Evolutionary conservation across 2,113 vertebrate species (phyloP).

Genomic region (Platichthys flesus): DNA sequence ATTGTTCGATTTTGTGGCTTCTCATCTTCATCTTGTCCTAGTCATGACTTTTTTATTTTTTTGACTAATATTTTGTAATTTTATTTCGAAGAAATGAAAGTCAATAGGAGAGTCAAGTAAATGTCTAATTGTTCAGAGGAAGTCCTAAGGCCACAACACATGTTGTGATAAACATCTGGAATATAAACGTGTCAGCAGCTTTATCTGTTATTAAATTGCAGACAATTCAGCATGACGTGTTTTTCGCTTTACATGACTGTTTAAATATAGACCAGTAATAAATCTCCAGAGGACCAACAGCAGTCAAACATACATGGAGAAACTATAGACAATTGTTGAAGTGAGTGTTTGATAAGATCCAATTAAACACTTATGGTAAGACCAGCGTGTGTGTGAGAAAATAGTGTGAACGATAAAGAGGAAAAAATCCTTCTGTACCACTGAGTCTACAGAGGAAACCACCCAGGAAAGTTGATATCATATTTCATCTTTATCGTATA

Average conservation of each 20-base stretch:
- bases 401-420: too few species aligned
- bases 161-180: background rate
- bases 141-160: background rate
- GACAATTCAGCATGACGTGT: background rate
- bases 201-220: background rate
- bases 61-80: background rate
- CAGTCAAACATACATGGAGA: too few species aligned
- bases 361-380: too few species aligned
- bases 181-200: background rate
- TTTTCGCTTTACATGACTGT: background rate
- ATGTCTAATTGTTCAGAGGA: background rate
- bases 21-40: background rate
- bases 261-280: too few species aligned
- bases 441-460: too few species aligned
- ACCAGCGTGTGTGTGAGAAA: too few species aligned
- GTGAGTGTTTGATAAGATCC: too few species aligned
- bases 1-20: background rate
- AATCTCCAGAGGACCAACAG: too few species aligned
- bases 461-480: too few species aligned
- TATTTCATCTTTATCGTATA: too few species aligned
- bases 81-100: background rate
- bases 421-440: too few species aligned
- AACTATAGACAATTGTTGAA: too few species aligned
- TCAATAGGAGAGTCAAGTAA: background rate
- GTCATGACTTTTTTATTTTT: background rate